phyloP scores from a whole-genome alignment of 2,113 vertebrate genomes.

The Corydoras sp. region DNA sequence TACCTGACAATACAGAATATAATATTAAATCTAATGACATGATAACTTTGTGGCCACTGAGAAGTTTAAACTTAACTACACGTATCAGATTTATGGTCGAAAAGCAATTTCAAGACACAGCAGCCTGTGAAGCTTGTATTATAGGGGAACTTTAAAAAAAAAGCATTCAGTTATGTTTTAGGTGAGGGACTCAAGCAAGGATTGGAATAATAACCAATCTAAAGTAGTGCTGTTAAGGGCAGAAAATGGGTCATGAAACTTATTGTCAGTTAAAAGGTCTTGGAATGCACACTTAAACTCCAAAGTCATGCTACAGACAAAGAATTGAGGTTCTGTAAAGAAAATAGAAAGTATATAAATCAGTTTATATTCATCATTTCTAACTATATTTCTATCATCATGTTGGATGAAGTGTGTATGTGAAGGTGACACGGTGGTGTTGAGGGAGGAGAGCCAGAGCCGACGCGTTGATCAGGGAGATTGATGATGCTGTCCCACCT shows the following conservation, averaged over 20 bases:
- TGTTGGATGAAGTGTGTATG: too few relatives aligned
- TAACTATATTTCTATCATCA: too few relatives aligned
- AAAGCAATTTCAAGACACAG: constrained; percentile 12
- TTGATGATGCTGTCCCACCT: too few relatives aligned
- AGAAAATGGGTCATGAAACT: background rate
- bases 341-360: too few relatives aligned
- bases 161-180: background rate
- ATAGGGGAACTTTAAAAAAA: background rate
- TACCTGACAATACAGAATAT: constrained; percentile 14
- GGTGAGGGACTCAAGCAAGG: background rate
- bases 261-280: background rate
- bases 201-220: constrained; percentile 9
- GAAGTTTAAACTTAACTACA: constrained; percentile 10
- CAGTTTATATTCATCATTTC: too few relatives aligned
- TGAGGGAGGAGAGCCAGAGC: too few relatives aligned
- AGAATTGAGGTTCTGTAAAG: too few relatives aligned
- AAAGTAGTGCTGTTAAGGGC: background rate
- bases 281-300: background rate
- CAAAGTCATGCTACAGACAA: background rate
- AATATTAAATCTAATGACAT: constrained; percentile 8
- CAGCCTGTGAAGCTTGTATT: background rate
- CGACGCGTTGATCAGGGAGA: too few relatives aligned
- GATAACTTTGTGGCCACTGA: constrained; percentile 34
- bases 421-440: too few relatives aligned
- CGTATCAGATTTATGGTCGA: constrained; percentile 14